These are phyloP conservation scores for Anseranas semipalmata DNA, from an alignment of 2,113 vertebrate genomes.

Conservation along the genomic window DNA sequence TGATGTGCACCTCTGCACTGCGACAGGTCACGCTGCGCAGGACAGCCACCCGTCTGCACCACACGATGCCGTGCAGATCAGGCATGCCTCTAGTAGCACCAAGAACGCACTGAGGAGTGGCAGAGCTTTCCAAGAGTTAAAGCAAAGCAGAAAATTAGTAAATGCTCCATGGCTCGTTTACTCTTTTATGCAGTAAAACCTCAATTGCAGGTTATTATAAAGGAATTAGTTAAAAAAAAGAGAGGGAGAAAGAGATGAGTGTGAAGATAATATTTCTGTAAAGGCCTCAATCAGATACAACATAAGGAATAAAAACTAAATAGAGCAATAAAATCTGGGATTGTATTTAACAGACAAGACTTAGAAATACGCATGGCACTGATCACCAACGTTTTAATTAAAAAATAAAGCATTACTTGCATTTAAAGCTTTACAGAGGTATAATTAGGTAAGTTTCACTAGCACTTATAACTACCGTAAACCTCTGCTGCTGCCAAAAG, in stretches of 20 bases:
- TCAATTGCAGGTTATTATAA: conserved; percentile 1
- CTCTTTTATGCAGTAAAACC: not conserved
- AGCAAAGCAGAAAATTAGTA: not conserved
- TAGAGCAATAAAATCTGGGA: not conserved
- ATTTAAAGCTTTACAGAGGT: not conserved
- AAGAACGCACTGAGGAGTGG: not conserved
- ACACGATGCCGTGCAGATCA: not conserved
- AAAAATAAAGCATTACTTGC: not conserved
- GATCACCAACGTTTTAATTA: not conserved
- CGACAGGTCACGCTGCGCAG: not conserved
- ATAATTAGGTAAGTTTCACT: not conserved
- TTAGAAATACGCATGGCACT: not conserved
- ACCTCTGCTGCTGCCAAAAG: not conserved
- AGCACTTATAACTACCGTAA: not conserved
- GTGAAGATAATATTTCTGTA: not conserved
- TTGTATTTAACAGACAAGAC: not conserved
- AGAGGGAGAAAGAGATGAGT: not conserved
- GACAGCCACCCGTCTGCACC: not conserved
- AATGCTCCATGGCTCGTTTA: not conserved
- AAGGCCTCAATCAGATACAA: not conserved
- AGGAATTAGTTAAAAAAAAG: not conserved
- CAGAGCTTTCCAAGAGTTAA: not conserved
- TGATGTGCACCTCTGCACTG: not conserved
- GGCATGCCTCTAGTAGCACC: not conserved
- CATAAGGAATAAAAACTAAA: not conserved